Evolutionary conservation across 2,797 vertebrate genomes (phyloP), one percentile per base, ranked within the genome.

Genomic region (Neosilurus hyrtlii): DNA sequence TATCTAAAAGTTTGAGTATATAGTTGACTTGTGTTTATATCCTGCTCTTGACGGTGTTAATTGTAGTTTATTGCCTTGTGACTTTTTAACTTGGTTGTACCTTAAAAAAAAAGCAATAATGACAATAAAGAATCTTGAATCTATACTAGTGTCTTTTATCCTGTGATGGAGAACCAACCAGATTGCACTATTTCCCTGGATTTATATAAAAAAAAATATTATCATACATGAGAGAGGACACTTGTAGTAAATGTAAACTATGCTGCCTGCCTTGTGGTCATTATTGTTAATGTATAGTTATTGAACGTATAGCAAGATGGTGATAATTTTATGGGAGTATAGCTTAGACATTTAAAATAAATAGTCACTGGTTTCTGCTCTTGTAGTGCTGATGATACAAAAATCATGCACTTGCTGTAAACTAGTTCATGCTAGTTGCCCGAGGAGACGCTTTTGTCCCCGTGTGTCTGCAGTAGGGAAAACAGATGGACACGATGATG

Each of bases 401-500:
- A 30, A 9, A 57, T 9, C 6, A 0, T 35, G 54, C 30, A 22
- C 73, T 35, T 57, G 73, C 67, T 78, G 75, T 82, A 62, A 83
- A 85, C 66, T 76, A 81, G 66, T 87, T 71, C 63, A 80, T 86
- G 76, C 71, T 71, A 37, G 84, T 72, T 76, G 54, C 77, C 79
- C 30, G 63, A 81, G 73, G 67, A 66, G 66, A 37, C 30, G 12
- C n/a, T 74, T 71, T 30, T 59, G 82, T 70, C 83, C 77, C 82
- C 70, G 57, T 73, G 59, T 75, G 62, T 66, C 37, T 70, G 49
- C 72, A 82, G 82, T n/a, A 54, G 72, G 66, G 52, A 82, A 30
- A 87, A 89, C 89, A 90, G 89, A 89, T 89, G 88, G 86, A 79
- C 57, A 62, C 57, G 83, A 83, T 80, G 87, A 88, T 83, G 84